Conservation (phyloP, 2,113 vertebrate species). For the Murina feae region DNA sequence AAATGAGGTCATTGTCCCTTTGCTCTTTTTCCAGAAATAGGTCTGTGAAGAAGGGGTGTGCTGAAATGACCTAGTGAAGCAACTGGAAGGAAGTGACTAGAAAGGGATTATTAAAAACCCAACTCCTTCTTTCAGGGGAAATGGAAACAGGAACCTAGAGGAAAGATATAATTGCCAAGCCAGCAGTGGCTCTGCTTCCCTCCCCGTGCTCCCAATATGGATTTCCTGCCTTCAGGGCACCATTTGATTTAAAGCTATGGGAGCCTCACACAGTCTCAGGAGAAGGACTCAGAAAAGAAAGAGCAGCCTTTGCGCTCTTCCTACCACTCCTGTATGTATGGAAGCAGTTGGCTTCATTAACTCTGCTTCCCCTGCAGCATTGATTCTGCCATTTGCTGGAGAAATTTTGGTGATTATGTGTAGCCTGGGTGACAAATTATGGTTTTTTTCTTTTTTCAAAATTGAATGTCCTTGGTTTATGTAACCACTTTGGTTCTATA, state of each 20-base stretch:
- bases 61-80: conserved; percentile 41
- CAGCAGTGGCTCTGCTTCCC: neutral
- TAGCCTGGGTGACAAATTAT: conserved; percentile 27
- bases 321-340: neutral
- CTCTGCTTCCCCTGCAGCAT: neutral
- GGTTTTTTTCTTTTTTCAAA: neutral
- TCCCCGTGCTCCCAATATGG: neutral
- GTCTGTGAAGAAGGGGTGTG: neutral
- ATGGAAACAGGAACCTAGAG: conserved; percentile 25
- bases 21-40: conserved; percentile 56
- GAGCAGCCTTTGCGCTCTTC: neutral
- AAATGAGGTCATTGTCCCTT: conserved; percentile 52
- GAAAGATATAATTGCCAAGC: conserved; percentile 6
- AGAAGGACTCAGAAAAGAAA: conserved; percentile 27
- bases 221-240: conserved; percentile 38
- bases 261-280: neutral
- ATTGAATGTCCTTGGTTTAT: neutral
- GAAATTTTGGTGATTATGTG: neutral
- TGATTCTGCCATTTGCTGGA: neutral
- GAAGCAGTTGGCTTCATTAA: conserved; percentile 22
- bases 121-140: conserved; percentile 48
- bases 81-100: conserved; percentile 52
- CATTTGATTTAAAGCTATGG: conserved; percentile 44
- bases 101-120: conserved; percentile 45
- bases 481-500: neutral